Conservation (phyloP, 1,140 invertebrate species). For the Hyles euphorbiae region DNA sequence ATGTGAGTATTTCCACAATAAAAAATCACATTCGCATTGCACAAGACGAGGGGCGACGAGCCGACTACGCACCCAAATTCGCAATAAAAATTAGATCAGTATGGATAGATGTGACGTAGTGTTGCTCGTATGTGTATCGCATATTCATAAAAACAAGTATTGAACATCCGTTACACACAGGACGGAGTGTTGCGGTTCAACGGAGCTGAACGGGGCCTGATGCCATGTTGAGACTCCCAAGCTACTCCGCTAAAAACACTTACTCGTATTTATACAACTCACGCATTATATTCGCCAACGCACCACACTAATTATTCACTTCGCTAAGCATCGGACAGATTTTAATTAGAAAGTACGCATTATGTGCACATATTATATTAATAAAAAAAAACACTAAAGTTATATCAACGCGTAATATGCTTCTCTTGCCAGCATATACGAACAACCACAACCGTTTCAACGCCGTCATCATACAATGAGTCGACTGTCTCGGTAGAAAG, state of each 20-base stretch:
- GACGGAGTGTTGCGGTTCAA: conserved; percentile 57
- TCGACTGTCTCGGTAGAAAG: conserved; percentile 47
- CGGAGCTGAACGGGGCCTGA: conserved; percentile 60
- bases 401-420: too few relatives aligned
- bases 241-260: conserved; percentile 24
- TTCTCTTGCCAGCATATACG: too few relatives aligned
- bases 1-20: conserved; percentile 25
- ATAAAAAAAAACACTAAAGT: conserved; percentile 12
- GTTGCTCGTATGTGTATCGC: neutral
- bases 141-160: conserved; percentile 37
- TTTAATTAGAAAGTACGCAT: conserved; percentile 59
- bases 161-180: conserved; percentile 64
- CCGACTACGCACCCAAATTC: conserved; percentile 28
- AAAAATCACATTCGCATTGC: conserved; percentile 51
- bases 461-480: conserved; percentile 33
- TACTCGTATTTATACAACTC: conserved; percentile 3
- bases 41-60: conserved; percentile 18
- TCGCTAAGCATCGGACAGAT: conserved; percentile 47
- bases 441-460: conserved; percentile 12
- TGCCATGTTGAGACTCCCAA: conserved; percentile 21
- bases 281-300: conserved; percentile 30
- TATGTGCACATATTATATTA: conserved; percentile 23
- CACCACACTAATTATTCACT: conserved; percentile 35
- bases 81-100: neutral
- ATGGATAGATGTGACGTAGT: neutral